These are phyloP conservation scores for Tychaedon coryphoeus DNA, from an alignment of 2,113 vertebrate genomes.

Conservation along the genomic window DNA sequence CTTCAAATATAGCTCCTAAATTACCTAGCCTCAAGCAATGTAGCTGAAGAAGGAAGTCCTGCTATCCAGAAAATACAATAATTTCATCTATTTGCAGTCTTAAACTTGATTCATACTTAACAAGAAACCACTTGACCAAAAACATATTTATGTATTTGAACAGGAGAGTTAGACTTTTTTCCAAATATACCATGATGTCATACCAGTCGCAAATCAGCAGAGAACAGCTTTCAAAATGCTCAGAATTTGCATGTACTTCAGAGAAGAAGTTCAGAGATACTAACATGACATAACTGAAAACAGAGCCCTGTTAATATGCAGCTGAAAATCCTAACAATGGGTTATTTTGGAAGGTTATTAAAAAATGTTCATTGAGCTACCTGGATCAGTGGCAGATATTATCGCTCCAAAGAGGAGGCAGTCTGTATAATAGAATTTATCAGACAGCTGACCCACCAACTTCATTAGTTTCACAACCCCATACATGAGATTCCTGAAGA, in stretches of 20 bases:
- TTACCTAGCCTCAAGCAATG: neutral
- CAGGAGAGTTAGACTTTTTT: neutral
- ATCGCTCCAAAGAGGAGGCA: conserved; percentile 97
- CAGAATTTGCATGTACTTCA: neutral
- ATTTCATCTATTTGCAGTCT: neutral
- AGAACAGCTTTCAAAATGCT: neutral
- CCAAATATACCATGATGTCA: neutral
- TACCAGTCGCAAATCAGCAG: neutral
- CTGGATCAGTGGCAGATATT: conserved; percentile 97
- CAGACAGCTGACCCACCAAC: conserved; percentile 87
- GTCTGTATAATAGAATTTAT: conserved; percentile 97
- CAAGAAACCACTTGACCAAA: neutral
- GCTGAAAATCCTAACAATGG: neutral
- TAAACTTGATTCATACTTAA: neutral
- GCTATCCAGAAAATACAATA: neutral
- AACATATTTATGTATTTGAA: neutral
- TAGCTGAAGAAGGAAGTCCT: neutral
- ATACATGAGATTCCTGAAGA: conserved; percentile 93
- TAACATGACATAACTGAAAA: neutral
- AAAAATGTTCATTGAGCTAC: conserved; percentile 61
- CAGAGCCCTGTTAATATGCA: neutral
- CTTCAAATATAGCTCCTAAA: neutral
- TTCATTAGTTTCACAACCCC: conserved; percentile 97
- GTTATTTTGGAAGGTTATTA: neutral
- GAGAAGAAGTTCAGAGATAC: neutral